phyloP scores from a whole-genome alignment of 2,888 invertebrate species.

The Sthenelais limicola region DNA sequence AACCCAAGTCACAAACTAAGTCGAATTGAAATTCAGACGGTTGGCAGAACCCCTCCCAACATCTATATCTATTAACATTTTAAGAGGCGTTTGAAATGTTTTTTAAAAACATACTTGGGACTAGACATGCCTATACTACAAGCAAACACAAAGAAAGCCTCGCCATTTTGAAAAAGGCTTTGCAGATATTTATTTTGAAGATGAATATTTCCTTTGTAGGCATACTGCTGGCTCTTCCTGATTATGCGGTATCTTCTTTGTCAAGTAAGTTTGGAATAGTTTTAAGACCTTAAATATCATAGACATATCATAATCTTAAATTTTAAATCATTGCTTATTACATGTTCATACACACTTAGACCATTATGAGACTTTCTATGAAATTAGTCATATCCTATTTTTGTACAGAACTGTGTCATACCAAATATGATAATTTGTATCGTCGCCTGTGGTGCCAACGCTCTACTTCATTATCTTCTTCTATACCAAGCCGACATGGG shows the following conservation, averaged over 20 bases:
- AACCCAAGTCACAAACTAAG: too few species aligned
- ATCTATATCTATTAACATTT: too few species aligned
- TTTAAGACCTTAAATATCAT: neutral
- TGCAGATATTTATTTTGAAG: too few species aligned
- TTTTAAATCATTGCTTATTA: conserved; percentile 8
- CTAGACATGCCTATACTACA: too few species aligned
- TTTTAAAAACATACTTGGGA: too few species aligned
- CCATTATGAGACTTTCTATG: neutral
- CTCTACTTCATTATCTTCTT: conserved; percentile 53
- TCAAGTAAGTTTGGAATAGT: conserved; percentile 49
- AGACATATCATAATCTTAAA: too few species aligned
- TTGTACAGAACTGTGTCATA: conserved; percentile 48
- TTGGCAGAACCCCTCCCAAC: too few species aligned
- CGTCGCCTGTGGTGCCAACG: conserved; percentile 50
- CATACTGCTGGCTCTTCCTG: conserved; percentile 55
- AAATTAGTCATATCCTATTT: neutral
- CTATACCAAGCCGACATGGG: conserved; percentile 52
- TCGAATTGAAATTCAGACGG: too few species aligned
- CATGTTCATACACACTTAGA: neutral
- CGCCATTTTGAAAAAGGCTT: too few species aligned
- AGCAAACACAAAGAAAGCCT: too few species aligned
- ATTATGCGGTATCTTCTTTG: conserved; percentile 56
- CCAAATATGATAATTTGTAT: conserved; percentile 54
- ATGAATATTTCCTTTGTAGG: conserved; percentile 45
- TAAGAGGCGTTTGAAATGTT: too few species aligned